phyloP scores from a whole-genome alignment of 2,113 vertebrate genomes.

The Microtus montanus region DNA sequence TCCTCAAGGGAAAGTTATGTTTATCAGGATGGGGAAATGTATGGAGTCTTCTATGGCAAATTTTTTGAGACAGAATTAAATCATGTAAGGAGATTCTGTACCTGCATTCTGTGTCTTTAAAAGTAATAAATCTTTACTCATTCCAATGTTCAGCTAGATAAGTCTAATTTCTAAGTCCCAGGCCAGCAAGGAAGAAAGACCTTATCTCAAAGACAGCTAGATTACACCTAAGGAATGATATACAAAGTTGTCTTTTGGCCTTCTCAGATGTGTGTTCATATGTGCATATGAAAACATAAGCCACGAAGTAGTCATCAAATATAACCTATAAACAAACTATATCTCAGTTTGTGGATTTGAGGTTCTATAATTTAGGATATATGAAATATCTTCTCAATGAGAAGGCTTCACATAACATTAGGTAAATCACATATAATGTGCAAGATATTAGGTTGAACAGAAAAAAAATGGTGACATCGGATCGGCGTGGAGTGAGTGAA shows the following conservation, averaged over 20 bases:
- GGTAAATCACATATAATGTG: background rate
- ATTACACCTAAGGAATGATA: background rate
- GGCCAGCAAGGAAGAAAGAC: background rate
- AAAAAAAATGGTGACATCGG: no score
- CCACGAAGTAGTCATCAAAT: background rate
- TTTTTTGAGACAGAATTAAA: constrained; percentile 2
- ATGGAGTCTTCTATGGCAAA: background rate
- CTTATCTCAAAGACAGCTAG: background rate
- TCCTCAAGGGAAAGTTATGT: background rate
- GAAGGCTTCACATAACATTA: background rate
- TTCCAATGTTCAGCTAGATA: background rate
- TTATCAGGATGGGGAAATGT: background rate
- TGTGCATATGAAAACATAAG: background rate
- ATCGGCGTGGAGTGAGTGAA: background rate
- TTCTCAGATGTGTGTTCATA: no score
- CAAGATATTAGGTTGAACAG: background rate
- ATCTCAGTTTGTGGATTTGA: background rate
- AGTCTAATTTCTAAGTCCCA: background rate
- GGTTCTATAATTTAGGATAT: background rate
- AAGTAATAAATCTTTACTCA: constrained; percentile 24
- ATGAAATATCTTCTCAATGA: background rate
- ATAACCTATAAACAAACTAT: background rate
- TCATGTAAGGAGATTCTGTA: background rate
- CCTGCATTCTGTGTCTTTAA: background rate
- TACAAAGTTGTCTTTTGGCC: background rate